These are phyloP conservation scores for Saguinus imperator DNA, from an alignment of 2,113 vertebrate genomes.

Conservation along the genomic window DNA sequence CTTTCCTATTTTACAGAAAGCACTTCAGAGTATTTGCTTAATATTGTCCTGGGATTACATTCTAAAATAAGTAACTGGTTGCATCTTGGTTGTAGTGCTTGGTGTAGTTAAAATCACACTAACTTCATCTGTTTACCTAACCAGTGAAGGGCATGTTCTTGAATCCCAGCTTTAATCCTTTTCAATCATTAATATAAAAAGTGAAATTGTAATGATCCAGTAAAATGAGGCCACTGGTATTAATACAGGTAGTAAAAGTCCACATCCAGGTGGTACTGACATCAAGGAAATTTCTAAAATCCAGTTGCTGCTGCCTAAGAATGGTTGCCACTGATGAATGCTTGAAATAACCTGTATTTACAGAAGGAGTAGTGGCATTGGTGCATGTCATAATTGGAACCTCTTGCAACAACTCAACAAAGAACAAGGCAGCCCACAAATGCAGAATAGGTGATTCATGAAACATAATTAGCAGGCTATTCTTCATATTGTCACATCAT, in stretches of 20 bases:
- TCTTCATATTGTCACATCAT: conserved; percentile 99
- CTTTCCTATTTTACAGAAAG: conserved; percentile 87
- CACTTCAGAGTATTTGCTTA: conserved; percentile 87
- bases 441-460: conserved; percentile 89
- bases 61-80: conserved; percentile 86
- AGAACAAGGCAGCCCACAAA: conserved; percentile 85
- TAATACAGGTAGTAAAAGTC: conserved; percentile 92
- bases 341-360: conserved; percentile 93
- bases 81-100: conserved; percentile 85
- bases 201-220: conserved; percentile 94
- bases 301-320: conserved; percentile 90
- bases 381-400: conserved; percentile 90
- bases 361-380: conserved; percentile 91
- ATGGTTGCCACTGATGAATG: conserved; percentile 92
- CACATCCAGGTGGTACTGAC: conserved; percentile 89
- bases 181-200: conserved; percentile 91
- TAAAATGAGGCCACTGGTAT: conserved; percentile 93
- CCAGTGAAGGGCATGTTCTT: conserved; percentile 90
- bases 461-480: conserved; percentile 99
- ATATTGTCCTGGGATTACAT: conserved; percentile 88
- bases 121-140: conserved; percentile 89
- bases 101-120: conserved; percentile 88
- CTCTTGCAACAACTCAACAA: conserved; percentile 89
- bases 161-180: conserved; percentile 90
- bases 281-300: conserved; percentile 92